phyloP scores from a whole-genome alignment of 2,113 vertebrate species.

The Choloepus hoffmanni region DNA sequence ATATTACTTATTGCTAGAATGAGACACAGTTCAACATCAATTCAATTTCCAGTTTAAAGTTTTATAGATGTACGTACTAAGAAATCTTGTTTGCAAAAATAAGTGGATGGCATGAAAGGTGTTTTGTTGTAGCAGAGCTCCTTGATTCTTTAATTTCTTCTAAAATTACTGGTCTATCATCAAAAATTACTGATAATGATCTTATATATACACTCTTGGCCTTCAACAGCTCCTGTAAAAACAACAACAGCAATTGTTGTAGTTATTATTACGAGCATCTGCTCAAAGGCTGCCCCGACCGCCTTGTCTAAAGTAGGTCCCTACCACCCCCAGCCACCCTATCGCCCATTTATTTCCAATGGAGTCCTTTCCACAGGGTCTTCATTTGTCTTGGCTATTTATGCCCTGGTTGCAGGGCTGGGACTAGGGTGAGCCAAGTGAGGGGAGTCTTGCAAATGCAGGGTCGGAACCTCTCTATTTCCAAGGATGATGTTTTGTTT shows the following conservation, averaged over 20 bases:
- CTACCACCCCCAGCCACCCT: not conserved
- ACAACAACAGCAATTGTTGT: not conserved
- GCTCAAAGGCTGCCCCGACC: not conserved
- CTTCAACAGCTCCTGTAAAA: not conserved
- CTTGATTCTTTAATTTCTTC: conserved; percentile 1
- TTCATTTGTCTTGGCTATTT: not conserved
- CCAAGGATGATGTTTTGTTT: not conserved
- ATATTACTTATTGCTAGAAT: not conserved
- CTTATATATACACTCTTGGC: not conserved
- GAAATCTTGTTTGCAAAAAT: not conserved
- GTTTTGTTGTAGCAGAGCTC: not conserved
- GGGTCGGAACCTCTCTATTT: not conserved
- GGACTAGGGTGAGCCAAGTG: not conserved
- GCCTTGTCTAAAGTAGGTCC: not conserved
- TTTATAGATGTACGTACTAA: not conserved
- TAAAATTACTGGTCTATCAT: not conserved
- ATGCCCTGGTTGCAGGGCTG: not conserved
- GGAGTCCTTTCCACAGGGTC: not conserved
- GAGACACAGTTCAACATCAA: not conserved
- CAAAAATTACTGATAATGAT: not conserved
- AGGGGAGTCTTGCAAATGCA: not conserved
- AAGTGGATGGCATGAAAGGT: not conserved
- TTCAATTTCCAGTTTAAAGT: not conserved
- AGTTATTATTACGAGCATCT: too few species aligned
- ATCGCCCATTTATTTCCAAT: not conserved